A percentile compares a stretch with the other conserved stretches of the same genome.
Evolutionary conservation across 35 echinoderm and acorn worm species (phyloP).

Genomic region (Stichopus chloronotus): DNA sequence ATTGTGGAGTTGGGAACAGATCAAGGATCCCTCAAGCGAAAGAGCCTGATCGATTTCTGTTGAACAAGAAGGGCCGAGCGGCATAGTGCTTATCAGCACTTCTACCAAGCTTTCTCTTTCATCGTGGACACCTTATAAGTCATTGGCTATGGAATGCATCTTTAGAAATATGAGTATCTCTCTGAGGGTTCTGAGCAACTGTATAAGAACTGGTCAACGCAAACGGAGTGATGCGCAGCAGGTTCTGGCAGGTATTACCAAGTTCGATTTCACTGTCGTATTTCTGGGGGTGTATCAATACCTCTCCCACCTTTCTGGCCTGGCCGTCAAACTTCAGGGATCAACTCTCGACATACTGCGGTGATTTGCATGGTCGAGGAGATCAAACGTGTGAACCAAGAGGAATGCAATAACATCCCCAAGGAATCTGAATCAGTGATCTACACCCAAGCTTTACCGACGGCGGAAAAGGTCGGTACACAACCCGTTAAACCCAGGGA

Average conservation of each 20-base stretch:
- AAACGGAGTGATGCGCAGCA: slow-evolving; percentile 18
- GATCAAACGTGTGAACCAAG: slow-evolving; percentile 23
- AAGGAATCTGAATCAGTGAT: slow-evolving; percentile 5
- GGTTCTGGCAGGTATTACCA: slow-evolving; percentile 18
- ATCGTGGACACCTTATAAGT: slow-evolving; percentile 44
- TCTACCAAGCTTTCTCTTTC: slow-evolving; percentile 46
- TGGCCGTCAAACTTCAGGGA: slow-evolving; percentile 39
- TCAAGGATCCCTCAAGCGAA: slow-evolving; percentile 18
- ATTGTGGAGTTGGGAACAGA: slow-evolving; percentile 19
- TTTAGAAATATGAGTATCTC: slow-evolving; percentile 11
- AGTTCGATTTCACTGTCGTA: slow-evolving; percentile 47
- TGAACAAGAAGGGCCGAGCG: slow-evolving; percentile 52
- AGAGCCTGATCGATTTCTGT: slow-evolving; percentile 41
- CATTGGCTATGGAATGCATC: slow-evolving; percentile 44
- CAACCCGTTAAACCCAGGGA: not conserved
- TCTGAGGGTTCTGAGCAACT: slow-evolving; percentile 20
- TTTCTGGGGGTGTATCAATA: slow-evolving; percentile 27
- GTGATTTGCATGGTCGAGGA: slow-evolving; percentile 40
- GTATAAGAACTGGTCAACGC: slow-evolving; percentile 39
- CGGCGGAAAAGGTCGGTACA: slow-evolving; percentile 30
- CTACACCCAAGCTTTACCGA: slow-evolving; percentile 16
- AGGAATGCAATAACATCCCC: slow-evolving; percentile 5
- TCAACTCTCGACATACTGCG: slow-evolving; percentile 10
- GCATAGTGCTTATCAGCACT: slow-evolving; percentile 58
- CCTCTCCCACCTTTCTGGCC: slow-evolving; percentile 49